phyloP scores from a whole-genome alignment of 2,797 vertebrate species.

The Hypotaenidia okinawae region DNA sequence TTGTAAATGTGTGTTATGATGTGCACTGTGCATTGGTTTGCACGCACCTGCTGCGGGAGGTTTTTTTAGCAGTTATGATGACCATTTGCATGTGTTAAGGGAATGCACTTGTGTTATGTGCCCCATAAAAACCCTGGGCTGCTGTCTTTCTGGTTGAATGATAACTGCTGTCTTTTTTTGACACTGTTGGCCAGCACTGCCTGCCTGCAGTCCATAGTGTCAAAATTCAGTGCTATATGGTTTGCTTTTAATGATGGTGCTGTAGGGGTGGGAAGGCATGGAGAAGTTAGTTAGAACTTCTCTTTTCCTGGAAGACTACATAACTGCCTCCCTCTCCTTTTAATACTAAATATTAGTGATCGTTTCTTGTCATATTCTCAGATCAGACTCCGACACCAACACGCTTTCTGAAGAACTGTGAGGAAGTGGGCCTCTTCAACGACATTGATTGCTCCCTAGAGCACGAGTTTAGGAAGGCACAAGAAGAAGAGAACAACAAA shows the following conservation, averaged over 20 bases:
- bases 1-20: background rate
- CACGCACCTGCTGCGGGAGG: background rate
- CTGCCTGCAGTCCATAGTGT: background rate
- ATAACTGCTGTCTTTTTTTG: background rate
- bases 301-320: background rate
- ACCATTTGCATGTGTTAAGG: rapidly evolving
- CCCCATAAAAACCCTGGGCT: background rate
- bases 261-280: background rate
- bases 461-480: constrained; percentile 96
- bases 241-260: background rate
- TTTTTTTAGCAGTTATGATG: background rate
- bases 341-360: background rate
- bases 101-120: background rate
- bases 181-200: background rate
- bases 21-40: rapidly evolving
- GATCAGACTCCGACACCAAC: constrained; percentile 98
- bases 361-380: constrained; percentile 70
- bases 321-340: background rate
- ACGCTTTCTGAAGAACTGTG: constrained; percentile 98
- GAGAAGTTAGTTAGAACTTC: background rate
- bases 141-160: background rate
- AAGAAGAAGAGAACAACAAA: constrained; percentile 97
- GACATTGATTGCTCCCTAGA: constrained; percentile 97
- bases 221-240: rapidly evolving
- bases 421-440: constrained; percentile 97